Evolutionary conservation across 1,140 invertebrate species (phyloP).

Genomic region (Drepana arcuata): DNA sequence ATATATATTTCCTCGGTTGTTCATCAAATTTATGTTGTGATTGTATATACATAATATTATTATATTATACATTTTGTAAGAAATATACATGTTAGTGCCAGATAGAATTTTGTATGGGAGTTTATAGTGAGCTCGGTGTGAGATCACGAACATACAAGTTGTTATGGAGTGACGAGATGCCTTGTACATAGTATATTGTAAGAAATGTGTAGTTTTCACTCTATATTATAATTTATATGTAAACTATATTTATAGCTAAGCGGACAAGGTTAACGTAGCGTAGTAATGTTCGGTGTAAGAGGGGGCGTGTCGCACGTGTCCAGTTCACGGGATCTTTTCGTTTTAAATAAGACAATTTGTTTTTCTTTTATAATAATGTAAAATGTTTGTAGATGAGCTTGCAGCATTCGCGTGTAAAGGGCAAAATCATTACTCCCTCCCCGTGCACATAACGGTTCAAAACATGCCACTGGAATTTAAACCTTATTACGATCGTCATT

Average conservation of each 20-base stretch:
- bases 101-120: conserved; percentile 64
- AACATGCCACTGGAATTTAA: too few species aligned
- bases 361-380: conserved; percentile 22
- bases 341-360: conserved; percentile 22
- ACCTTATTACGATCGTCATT: too few species aligned
- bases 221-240: conserved; percentile 68
- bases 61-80: conserved; percentile 69
- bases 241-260: conserved; percentile 62
- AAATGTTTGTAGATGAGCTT: conserved; percentile 41
- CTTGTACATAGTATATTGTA: conserved; percentile 65
- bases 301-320: conserved; percentile 17
- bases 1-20: conserved; percentile 52
- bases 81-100: conserved; percentile 68
- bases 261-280: conserved; percentile 35
- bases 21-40: conserved; percentile 68
- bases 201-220: conserved; percentile 67
- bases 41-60: conserved; percentile 60
- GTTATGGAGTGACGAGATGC: conserved; percentile 43
- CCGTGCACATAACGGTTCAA: too few species aligned
- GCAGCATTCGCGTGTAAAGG: too few species aligned
- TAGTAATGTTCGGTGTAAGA: conserved; percentile 32
- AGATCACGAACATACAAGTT: conserved; percentile 8
- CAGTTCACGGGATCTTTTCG: conserved; percentile 5
- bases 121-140: conserved; percentile 33
- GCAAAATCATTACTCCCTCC: too few species aligned